Conservation (phyloP, 35 echinoderm and acorn worm genomes). For the Lytechinus pictus region DNA sequence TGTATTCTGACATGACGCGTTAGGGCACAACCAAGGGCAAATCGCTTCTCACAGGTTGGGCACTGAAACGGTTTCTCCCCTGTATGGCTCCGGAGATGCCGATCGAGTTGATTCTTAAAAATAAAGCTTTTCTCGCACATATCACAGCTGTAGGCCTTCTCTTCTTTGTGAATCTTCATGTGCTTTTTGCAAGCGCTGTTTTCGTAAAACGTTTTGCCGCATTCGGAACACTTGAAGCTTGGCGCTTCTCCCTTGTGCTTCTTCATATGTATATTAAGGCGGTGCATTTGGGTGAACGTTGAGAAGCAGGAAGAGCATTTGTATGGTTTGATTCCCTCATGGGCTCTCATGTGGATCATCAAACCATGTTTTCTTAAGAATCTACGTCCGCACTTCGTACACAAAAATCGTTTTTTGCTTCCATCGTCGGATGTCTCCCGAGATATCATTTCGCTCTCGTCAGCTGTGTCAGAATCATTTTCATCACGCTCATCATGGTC, state of each 20-base stretch:
- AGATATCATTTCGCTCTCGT: neutral
- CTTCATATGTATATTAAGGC: neutral
- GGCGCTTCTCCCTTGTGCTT: neutral
- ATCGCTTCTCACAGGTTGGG: too few species aligned
- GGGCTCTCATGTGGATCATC: neutral
- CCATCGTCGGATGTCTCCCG: neutral
- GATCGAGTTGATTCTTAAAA: neutral
- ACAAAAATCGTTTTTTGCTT: neutral
- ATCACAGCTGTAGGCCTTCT: neutral
- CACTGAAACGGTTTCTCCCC: too few species aligned
- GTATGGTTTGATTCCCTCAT: neutral
- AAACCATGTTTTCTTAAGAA: neutral
- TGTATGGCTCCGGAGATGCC: neutral
- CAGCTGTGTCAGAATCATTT: neutral
- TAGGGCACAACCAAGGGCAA: too few species aligned
- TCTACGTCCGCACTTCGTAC: neutral
- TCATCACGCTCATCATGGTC: neutral
- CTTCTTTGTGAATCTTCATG: neutral
- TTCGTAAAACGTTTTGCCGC: neutral
- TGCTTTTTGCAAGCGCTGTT: neutral
- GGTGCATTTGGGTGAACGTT: neutral
- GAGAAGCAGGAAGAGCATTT: neutral
- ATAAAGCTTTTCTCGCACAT: neutral
- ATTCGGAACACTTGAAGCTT: neutral
- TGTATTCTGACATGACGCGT: too few species aligned